Evolutionary conservation across 2,888 invertebrate genomes (phyloP).

Genomic region (Tipula helvola): DNA sequence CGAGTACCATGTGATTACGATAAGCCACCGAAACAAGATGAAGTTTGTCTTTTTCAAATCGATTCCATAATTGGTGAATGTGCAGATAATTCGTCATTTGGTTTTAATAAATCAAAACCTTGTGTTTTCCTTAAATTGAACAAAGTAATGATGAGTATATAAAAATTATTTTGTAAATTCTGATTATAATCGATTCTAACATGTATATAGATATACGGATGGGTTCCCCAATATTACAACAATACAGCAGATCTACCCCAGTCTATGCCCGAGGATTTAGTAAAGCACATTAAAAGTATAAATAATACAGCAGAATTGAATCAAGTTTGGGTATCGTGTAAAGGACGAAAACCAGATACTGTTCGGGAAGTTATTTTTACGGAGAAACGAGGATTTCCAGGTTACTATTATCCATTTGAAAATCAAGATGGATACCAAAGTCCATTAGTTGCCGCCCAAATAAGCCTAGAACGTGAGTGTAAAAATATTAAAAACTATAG

Average conservation of each 20-base stretch:
- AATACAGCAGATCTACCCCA: slow-evolving; percentile 38
- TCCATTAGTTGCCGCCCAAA: slow-evolving; percentile 53
- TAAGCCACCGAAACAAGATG: slow-evolving; percentile 31
- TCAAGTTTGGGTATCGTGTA: slow-evolving; percentile 71
- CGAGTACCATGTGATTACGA: slow-evolving; percentile 43
- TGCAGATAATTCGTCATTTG: slow-evolving; percentile 41
- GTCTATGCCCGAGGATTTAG: slow-evolving; percentile 47
- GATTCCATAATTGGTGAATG: slow-evolving; percentile 39
- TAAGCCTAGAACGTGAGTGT: slow-evolving; percentile 41
- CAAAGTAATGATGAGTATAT: slow-evolving; percentile 41
- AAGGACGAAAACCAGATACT: slow-evolving; percentile 65
- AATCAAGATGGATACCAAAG: slow-evolving; percentile 48
- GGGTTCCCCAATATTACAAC: slow-evolving; percentile 55
- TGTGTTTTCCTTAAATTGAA: slow-evolving; percentile 80
- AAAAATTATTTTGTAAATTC: not conserved
- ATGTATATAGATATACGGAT: slow-evolving; percentile 52
- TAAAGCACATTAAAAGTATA: slow-evolving; percentile 32
- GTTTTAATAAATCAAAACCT: slow-evolving; percentile 58
- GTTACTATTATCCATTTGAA: slow-evolving; percentile 49
- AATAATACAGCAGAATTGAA: slow-evolving; percentile 25
- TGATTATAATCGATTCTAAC: not conserved
- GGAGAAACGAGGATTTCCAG: slow-evolving; percentile 54
- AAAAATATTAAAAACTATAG: not conserved
- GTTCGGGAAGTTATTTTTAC: slow-evolving; percentile 53
- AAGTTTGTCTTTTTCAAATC: slow-evolving; percentile 42